phyloP scores from a whole-genome alignment of 2,888 invertebrate species.

The Sturmia bella region DNA sequence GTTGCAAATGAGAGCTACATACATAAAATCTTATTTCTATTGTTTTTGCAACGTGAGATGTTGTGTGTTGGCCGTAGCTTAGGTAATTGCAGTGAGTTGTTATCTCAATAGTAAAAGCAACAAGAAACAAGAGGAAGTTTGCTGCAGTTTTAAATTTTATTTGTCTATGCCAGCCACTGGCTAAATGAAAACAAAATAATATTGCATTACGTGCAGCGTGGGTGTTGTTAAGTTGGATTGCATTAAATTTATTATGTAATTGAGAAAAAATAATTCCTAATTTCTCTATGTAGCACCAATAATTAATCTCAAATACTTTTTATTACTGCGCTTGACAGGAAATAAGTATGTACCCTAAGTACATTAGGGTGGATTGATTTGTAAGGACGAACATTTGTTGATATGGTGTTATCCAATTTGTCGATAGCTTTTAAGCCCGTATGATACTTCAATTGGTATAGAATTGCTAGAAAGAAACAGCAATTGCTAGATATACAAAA shows the following conservation, averaged over 20 bases:
- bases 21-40: slow-evolving; percentile 1
- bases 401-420: too few species aligned
- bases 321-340: too few species aligned
- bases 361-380: too few species aligned
- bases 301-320: too few species aligned
- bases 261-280: too few species aligned
- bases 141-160: slow-evolving; percentile 10
- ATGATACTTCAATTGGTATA: too few species aligned
- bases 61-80: slow-evolving; percentile 14
- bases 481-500: too few species aligned
- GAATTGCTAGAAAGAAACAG: too few species aligned
- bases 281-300: too few species aligned
- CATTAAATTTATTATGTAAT: neutral
- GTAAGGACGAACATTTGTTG: too few species aligned
- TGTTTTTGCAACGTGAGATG: slow-evolving; percentile 13
- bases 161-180: slow-evolving; percentile 5
- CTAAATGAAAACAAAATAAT: slow-evolving; percentile 43
- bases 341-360: too few species aligned
- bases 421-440: too few species aligned
- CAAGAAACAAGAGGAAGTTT: slow-evolving; percentile 42
- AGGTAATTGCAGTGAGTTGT: slow-evolving; percentile 42
- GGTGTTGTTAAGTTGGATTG: slow-evolving; percentile 32
- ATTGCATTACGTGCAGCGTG: slow-evolving; percentile 30
- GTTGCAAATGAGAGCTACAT: slow-evolving; percentile 1
- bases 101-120: neutral